Evolutionary conservation across 2,888 invertebrate genomes (phyloP).

Genomic region (Brachylomia viminalis): DNA sequence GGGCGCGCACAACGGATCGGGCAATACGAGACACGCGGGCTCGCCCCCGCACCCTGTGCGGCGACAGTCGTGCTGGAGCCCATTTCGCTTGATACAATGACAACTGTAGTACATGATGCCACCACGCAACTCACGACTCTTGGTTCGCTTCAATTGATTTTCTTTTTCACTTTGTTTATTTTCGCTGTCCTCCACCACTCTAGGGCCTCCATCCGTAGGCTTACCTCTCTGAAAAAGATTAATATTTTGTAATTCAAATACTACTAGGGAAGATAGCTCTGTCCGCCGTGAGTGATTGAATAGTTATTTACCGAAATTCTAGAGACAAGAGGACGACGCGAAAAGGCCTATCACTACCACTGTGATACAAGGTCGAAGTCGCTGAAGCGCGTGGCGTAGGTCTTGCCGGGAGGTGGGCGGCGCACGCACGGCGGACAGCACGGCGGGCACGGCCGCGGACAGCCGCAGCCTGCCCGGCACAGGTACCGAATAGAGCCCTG

Average conservation of each 20-base stretch:
- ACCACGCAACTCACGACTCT: slow-evolving; percentile 89
- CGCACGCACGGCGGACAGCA: slow-evolving; percentile 88
- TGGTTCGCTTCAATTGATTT: slow-evolving; percentile 85
- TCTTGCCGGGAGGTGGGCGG: slow-evolving; percentile 87
- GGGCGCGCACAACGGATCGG: slow-evolving; percentile 90
- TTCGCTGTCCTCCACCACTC: slow-evolving; percentile 79
- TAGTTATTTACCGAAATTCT: slow-evolving; percentile 77
- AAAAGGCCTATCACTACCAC: slow-evolving; percentile 85
- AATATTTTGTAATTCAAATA: slow-evolving; percentile 30
- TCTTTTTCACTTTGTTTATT: slow-evolving; percentile 86
- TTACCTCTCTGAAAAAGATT: slow-evolving; percentile 78
- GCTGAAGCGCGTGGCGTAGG: slow-evolving; percentile 88
- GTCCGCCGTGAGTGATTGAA: slow-evolving; percentile 81
- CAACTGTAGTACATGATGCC: slow-evolving; percentile 90
- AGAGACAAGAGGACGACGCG: slow-evolving; percentile 70
- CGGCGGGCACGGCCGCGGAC: slow-evolving; percentile 82
- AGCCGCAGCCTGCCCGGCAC: slow-evolving; percentile 82
- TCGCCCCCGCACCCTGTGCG: slow-evolving; percentile 89
- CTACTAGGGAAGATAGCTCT: slow-evolving; percentile 56
- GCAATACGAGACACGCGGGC: slow-evolving; percentile 88
- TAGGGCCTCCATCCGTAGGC: slow-evolving; percentile 71
- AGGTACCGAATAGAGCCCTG: slow-evolving; percentile 88
- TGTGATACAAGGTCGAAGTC: slow-evolving; percentile 88
- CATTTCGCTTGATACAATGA: slow-evolving; percentile 91
- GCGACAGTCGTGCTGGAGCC: slow-evolving; percentile 91